phyloP scores from a whole-genome alignment of 2,113 vertebrate genomes.

The Silurus meridionalis region DNA sequence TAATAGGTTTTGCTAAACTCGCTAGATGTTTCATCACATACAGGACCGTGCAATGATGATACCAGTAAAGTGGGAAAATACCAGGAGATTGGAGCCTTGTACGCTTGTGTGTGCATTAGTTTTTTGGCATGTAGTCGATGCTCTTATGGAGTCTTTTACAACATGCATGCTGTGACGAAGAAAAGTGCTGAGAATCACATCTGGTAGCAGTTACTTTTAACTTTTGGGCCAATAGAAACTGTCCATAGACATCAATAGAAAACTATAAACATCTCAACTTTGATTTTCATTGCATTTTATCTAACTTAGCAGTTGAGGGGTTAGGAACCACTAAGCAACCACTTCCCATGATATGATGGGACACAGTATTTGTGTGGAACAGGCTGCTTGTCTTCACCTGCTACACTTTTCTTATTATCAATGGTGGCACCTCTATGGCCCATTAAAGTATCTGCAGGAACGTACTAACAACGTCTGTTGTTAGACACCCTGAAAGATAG shows the following conservation, averaged over 20 bases:
- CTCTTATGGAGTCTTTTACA: not conserved
- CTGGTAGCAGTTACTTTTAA: not conserved
- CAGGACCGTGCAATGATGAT: not conserved
- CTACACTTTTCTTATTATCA: not conserved
- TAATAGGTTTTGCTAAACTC: not conserved
- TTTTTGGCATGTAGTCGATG: not conserved
- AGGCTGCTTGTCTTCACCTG: not conserved
- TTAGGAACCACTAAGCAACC: too few relatives aligned
- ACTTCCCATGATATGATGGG: too few relatives aligned
- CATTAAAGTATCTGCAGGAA: not conserved
- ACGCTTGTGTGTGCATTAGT: not conserved
- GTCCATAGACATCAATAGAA: too few relatives aligned
- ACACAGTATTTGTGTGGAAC: too few relatives aligned
- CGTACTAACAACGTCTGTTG: not conserved
- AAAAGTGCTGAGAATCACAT: not conserved
- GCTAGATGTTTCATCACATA: not conserved
- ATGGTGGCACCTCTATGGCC: not conserved
- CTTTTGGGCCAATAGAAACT: too few relatives aligned
- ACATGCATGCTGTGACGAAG: not conserved
- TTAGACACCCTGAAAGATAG: not conserved
- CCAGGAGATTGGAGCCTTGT: not conserved
- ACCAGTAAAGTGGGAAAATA: not conserved
- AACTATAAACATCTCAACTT: too few relatives aligned
- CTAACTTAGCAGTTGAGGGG: too few relatives aligned
- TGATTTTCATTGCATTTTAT: too few relatives aligned